These are phyloP conservation scores for Parapsyche elsis DNA, from an alignment of 1,140 invertebrate species.

Conservation along the genomic window DNA sequence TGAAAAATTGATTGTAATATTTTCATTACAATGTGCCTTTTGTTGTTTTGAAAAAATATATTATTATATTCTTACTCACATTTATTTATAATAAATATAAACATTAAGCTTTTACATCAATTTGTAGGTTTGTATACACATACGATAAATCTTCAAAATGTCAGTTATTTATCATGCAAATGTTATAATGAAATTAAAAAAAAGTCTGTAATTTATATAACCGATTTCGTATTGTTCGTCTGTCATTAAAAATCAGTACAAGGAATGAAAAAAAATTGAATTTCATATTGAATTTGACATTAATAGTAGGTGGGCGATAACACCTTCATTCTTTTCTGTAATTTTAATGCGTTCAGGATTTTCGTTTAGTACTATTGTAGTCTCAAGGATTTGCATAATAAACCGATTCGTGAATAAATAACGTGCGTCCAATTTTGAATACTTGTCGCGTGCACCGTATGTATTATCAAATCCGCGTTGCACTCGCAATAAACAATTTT, in stretches of 20 bases:
- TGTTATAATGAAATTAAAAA: no score
- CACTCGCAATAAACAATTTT: neutral
- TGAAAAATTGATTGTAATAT: no score
- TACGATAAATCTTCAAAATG: no score
- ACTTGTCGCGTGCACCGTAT: no score
- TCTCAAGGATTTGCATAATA: slow-evolving; percentile 39
- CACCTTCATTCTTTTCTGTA: neutral
- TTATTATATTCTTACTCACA: no score
- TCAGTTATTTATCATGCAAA: no score
- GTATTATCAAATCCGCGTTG: neutral
- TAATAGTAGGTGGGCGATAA: neutral
- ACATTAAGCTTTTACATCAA: no score
- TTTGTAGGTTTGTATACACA: no score
- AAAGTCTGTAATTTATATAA: no score
- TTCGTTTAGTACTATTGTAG: slow-evolving; percentile 19
- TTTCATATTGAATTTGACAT: neutral
- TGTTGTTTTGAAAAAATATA: no score
- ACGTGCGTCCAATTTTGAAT: neutral
- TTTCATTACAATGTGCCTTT: no score
- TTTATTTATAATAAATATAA: no score
- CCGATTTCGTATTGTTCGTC: neutral
- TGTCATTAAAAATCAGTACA: neutral
- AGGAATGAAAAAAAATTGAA: neutral
- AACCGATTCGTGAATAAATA: slow-evolving; percentile 26
- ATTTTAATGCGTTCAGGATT: slow-evolving; percentile 24